These are phyloP conservation scores for Neoascia interrupta DNA, from an alignment of 2,888 invertebrate species.

Conservation along the genomic window DNA sequence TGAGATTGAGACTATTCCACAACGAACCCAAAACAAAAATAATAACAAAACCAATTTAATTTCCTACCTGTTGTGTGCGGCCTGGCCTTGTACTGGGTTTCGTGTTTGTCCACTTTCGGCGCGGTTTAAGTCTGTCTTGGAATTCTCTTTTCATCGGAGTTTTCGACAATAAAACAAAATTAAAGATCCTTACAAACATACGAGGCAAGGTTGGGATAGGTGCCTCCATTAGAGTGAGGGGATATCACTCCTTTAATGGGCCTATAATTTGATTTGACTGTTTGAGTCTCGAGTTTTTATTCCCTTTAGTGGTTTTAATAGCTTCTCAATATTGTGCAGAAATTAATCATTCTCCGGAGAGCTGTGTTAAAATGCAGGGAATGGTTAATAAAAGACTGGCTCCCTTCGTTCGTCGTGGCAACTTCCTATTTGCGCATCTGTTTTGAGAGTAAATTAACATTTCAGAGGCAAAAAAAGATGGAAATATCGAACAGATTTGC, in stretches of 20 bases:
- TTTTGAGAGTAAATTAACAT: slow-evolving; percentile 39
- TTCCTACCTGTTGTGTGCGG: slow-evolving; percentile 20
- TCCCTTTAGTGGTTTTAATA: slow-evolving; percentile 22
- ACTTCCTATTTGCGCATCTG: slow-evolving; percentile 31
- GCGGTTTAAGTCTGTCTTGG: slow-evolving; percentile 11
- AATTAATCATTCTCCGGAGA: slow-evolving; percentile 35
- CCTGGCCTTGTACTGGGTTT: background rate
- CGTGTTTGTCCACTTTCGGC: slow-evolving; percentile 24
- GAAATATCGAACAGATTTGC: slow-evolving; percentile 30
- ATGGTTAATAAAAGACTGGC: slow-evolving; percentile 11
- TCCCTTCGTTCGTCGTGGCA: background rate
- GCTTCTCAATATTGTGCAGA: slow-evolving; percentile 36
- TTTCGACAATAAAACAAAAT: slow-evolving; percentile 1
- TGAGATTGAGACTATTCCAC: background rate
- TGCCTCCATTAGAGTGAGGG: slow-evolving; percentile 30
- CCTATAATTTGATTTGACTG: slow-evolving; percentile 44
- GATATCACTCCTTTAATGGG: slow-evolving; percentile 41
- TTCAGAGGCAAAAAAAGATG: slow-evolving; percentile 20
- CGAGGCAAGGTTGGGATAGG: slow-evolving; percentile 9
- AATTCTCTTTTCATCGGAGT: slow-evolving; percentile 25
- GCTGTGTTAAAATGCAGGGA: background rate
- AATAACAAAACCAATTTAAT: slow-evolving; percentile 43
- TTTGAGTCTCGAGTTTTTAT: slow-evolving; percentile 24
- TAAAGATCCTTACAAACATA: background rate
- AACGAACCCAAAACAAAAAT: slow-evolving; percentile 29